Conservation (phyloP, 30 jellyfish, hydroid and myxozoan genomes). For the Clytia hemisphaerica region DNA sequence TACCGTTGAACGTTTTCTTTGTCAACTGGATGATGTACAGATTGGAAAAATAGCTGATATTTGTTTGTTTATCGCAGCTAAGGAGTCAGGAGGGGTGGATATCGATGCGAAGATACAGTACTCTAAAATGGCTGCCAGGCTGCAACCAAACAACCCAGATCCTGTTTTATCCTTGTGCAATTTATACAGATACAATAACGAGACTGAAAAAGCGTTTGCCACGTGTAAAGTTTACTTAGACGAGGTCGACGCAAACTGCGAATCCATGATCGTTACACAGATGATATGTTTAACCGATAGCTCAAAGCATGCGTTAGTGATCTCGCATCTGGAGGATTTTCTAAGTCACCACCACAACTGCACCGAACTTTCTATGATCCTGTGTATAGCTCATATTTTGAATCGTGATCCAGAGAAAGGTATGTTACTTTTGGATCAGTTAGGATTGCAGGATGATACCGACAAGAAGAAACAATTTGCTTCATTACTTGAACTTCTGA, state of each 20-base stretch:
- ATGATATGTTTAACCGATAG: neutral
- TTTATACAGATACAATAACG: neutral
- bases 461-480: no score
- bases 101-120: neutral
- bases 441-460: no score
- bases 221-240: neutral
- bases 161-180: neutral
- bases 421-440: no score
- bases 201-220: slow-evolving; percentile 17
- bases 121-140: neutral
- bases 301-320: no score
- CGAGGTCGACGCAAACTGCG: neutral
- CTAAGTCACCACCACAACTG: no score
- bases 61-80: slow-evolving; percentile 1
- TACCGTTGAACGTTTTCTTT: neutral
- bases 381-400: no score
- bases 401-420: no score
- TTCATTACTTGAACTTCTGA: no score
- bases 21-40: neutral
- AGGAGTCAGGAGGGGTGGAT: neutral
- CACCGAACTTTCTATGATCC: no score
- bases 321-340: no score
- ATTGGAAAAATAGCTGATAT: neutral
- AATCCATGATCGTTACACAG: neutral
- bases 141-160: neutral